phyloP scores from a whole-genome alignment of 2,113 vertebrate genomes.

The Tetrax tetrax region DNA sequence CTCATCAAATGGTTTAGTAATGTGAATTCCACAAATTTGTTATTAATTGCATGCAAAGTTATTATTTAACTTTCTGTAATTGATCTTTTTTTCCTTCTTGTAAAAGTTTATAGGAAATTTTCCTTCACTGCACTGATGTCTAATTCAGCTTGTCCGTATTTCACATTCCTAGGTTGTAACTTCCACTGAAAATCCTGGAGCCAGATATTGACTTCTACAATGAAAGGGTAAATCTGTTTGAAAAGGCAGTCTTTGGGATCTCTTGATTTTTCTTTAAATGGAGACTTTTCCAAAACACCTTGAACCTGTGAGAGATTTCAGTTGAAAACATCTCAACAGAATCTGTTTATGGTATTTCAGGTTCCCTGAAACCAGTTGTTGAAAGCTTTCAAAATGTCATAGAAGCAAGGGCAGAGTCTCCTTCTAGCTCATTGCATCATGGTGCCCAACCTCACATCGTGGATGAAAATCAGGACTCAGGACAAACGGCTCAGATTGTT shows the following conservation, averaged over 20 bases:
- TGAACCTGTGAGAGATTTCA: neutral
- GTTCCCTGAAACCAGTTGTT: neutral
- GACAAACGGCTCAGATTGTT: neutral
- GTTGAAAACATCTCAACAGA: neutral
- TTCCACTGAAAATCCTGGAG: neutral
- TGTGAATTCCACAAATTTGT: neutral
- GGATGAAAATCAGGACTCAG: neutral
- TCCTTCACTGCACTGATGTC: neutral
- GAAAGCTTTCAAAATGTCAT: neutral
- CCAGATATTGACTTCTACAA: neutral
- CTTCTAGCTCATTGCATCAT: neutral
- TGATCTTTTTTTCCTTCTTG: neutral
- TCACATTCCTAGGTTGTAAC: neutral
- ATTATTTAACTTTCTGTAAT: neutral
- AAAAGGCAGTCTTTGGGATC: neutral
- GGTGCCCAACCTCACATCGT: rapidly evolving
- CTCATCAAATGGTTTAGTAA: no score
- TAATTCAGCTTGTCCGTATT: neutral
- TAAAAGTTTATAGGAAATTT: neutral
- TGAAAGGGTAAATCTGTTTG: neutral
- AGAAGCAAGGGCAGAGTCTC: neutral
- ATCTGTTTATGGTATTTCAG: neutral
- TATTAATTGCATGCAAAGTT: neutral
- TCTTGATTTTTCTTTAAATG: neutral
- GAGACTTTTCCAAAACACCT: neutral